Evolutionary conservation across 1,140 invertebrate species (phyloP).

Genomic region (Spodoptera frugiperda): DNA sequence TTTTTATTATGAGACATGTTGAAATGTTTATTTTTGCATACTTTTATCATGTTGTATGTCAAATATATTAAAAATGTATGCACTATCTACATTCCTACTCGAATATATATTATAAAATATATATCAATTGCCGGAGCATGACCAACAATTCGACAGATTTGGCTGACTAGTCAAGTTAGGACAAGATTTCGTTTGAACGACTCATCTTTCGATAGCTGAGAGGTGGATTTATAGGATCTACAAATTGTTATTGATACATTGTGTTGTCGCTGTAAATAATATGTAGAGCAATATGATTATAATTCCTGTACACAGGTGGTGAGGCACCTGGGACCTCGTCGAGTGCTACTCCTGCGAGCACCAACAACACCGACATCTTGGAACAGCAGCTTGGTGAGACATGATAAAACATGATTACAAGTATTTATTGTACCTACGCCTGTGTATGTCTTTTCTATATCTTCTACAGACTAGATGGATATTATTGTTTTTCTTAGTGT

Average conservation of each 20-base stretch:
- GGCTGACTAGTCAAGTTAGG: no score
- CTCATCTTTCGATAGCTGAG: no score
- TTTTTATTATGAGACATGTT: not conserved
- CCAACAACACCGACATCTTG: slow-evolving; percentile 64
- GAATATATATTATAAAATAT: no score
- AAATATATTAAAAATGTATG: not conserved
- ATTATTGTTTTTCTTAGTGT: not conserved
- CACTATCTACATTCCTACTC: no score
- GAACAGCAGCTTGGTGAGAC: slow-evolving; percentile 79
- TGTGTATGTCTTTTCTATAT: slow-evolving; percentile 15
- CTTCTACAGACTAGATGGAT: slow-evolving; percentile 3
- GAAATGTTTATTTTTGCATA: not conserved
- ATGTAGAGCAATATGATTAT: slow-evolving; percentile 29
- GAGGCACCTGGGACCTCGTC: slow-evolving; percentile 71
- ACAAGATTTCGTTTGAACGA: no score
- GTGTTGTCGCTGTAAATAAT: no score
- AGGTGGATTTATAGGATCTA: no score
- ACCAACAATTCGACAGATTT: no score
- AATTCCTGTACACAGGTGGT: slow-evolving; percentile 69
- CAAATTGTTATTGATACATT: no score
- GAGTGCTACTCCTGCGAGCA: slow-evolving; percentile 54
- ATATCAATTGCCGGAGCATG: no score
- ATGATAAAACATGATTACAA: slow-evolving; percentile 22
- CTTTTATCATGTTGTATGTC: slow-evolving; percentile 12
- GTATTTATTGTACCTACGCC: not conserved